Conservation (phyloP, 1,140 invertebrate genomes). For the Acromyrmex echinatior region DNA sequence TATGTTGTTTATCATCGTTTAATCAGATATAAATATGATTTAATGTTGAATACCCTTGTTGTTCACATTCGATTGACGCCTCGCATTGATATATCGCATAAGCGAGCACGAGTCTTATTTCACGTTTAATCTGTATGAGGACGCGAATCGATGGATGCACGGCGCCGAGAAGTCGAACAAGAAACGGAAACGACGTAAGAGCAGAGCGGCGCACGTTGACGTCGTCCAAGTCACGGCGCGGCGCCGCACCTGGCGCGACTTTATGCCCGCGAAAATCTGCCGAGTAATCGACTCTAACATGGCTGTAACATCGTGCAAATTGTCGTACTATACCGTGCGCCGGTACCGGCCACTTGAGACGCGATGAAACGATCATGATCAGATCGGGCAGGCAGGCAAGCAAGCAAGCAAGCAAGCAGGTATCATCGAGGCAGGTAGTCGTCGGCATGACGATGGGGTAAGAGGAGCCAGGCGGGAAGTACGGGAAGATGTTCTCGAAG, state of each 20-base stretch:
- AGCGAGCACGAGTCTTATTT: not conserved
- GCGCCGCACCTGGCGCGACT: conserved; percentile 48
- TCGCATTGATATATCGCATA: not conserved
- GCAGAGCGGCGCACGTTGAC: not conserved
- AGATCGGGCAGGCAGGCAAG: conserved; percentile 54
- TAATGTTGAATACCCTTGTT: not conserved
- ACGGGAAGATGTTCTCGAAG: conserved; percentile 44
- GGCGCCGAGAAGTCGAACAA: conserved; percentile 26
- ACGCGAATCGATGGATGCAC: conserved; percentile 32
- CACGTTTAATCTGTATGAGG: not conserved
- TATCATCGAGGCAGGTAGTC: conserved; percentile 73
- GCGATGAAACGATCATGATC: conserved; percentile 66
- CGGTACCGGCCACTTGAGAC: conserved; percentile 34
- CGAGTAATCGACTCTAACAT: conserved; percentile 63
- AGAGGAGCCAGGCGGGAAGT: not conserved
- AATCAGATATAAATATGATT: not conserved
- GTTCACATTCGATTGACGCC: not conserved
- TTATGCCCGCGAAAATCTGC: conserved; percentile 58
- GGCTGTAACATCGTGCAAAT: conserved; percentile 58
- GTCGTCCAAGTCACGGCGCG: conserved; percentile 17
- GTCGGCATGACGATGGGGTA: conserved; percentile 1
- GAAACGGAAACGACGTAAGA: conserved; percentile 34
- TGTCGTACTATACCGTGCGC: conserved; percentile 49
- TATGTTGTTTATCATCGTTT: conserved; percentile 4
- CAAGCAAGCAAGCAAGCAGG: conserved; percentile 36